phyloP scores from a whole-genome alignment of 2,113 vertebrate genomes.

The Salminus brasiliensis region DNA sequence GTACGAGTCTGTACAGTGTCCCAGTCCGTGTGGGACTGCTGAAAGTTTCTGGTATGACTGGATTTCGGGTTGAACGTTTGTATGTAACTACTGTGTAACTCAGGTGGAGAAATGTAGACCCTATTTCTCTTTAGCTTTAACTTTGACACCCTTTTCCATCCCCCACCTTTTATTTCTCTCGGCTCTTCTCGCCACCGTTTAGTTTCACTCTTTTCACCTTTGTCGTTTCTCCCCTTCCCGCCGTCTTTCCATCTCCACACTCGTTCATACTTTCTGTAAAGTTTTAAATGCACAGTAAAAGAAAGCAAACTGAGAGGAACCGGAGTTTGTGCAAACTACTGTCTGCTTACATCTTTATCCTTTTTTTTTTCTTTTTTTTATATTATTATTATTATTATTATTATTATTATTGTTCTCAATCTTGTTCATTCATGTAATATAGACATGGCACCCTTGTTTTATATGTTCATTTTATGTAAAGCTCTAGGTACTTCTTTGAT shows the following conservation, averaged over 20 bases:
- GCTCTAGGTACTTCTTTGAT: constrained; percentile 74
- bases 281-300: constrained; percentile 63
- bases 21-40: background rate
- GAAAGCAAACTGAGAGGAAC: constrained; percentile 24
- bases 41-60: constrained; percentile 5
- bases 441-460: constrained; percentile 73
- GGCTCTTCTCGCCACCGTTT: constrained; percentile 24
- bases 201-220: background rate
- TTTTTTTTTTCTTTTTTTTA: constrained; percentile 62
- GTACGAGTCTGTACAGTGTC: background rate
- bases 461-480: constrained; percentile 74
- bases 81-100: constrained; percentile 50
- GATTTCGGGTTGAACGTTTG: constrained; percentile 5
- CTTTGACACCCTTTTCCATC: constrained; percentile 57
- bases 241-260: constrained; percentile 15
- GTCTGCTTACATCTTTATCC: constrained; percentile 67
- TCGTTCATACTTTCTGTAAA: constrained; percentile 31
- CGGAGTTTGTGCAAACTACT: constrained; percentile 76
- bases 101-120: constrained; percentile 51
- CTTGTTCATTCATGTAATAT: constrained; percentile 73
- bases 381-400: constrained; percentile 47
- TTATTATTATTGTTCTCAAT: constrained; percentile 49
- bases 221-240: background rate
- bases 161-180: constrained; percentile 46
- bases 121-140: constrained; percentile 40